Percentiles rank a stretch among this genome's conserved stretches.
phyloP scores from a whole-genome alignment of 2,888 invertebrate species.

The Phaonia tiefii region DNA sequence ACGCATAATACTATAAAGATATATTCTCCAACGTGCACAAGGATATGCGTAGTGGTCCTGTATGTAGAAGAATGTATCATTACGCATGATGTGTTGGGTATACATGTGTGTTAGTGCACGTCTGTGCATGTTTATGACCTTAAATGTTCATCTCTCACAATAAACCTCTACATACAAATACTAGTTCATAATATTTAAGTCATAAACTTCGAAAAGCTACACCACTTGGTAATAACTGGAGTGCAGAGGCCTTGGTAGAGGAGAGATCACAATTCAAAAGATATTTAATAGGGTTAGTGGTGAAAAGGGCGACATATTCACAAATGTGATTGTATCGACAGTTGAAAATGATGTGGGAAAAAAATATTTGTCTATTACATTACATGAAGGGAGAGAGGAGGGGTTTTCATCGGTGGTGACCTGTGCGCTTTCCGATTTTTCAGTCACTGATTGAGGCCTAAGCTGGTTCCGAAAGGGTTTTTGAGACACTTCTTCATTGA shows the following conservation, averaged over 20 bases:
- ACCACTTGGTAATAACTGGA: neutral
- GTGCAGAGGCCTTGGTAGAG: too few species aligned
- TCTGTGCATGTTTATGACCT: neutral
- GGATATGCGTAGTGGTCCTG: neutral
- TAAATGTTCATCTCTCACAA: neutral
- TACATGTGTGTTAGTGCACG: neutral
- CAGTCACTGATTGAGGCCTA: too few species aligned
- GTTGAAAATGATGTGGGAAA: too few species aligned
- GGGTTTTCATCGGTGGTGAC: too few species aligned
- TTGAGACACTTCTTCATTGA: too few species aligned
- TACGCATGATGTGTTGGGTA: neutral
- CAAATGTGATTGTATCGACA: neutral
- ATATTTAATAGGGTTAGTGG: neutral
- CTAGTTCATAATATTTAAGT: slow-evolving; percentile 58
- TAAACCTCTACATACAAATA: slow-evolving; percentile 21
- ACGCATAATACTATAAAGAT: neutral
- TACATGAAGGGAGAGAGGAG: too few species aligned
- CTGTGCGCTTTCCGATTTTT: too few species aligned
- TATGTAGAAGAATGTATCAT: neutral
- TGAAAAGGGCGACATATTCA: neutral
- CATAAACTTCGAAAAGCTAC: slow-evolving; percentile 51
- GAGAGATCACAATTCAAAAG: too few species aligned
- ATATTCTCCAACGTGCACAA: neutral
- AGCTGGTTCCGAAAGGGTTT: too few species aligned
- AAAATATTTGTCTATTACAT: too few species aligned